Percentiles rank a stretch among this genome's conserved stretches.
These are phyloP conservation scores for Seriola quinqueradiata DNA, from an alignment of 2,113 vertebrate genomes.

Conservation along the genomic window DNA sequence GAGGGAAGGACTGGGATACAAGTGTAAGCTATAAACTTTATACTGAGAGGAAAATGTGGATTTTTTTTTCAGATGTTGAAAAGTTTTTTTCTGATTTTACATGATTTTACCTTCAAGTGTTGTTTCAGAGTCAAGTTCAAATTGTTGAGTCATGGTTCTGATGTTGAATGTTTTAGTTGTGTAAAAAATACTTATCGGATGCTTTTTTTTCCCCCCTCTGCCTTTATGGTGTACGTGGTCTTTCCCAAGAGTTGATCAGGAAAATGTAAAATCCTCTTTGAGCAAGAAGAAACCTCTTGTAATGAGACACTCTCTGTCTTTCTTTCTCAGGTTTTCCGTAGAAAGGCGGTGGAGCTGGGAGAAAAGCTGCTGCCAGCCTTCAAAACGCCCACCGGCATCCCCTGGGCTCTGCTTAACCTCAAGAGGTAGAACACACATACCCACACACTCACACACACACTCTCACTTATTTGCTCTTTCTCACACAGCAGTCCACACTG, in stretches of 20 bases:
- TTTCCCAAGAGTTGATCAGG: background rate
- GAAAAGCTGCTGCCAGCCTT: slow-evolving; percentile 97
- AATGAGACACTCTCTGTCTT: slow-evolving; percentile 17
- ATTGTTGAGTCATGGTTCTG: background rate
- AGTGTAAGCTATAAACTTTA: background rate
- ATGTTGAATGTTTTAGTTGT: background rate
- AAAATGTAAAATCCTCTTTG: background rate
- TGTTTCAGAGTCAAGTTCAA: background rate
- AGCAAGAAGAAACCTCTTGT: background rate
- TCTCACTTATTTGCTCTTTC: background rate
- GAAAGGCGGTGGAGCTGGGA: slow-evolving; percentile 95
- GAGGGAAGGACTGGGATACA: background rate
- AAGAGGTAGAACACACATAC: slow-evolving; percentile 89
- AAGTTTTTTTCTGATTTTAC: background rate
- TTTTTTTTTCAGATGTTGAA: background rate
- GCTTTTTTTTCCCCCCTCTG: background rate
- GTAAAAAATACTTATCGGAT: background rate
- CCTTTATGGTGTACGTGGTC: background rate
- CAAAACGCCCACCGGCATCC: slow-evolving; percentile 97
- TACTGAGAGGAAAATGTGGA: background rate
- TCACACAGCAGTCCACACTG: slow-evolving; percentile 30
- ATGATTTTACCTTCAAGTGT: too few relatives aligned
- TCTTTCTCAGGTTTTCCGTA: slow-evolving; percentile 90
- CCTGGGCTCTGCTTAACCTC: slow-evolving; percentile 98
- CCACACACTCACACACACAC: slow-evolving; percentile 3